Conservation (phyloP, 2,888 invertebrate species). For the Eumacrocentrus americanus region DNA sequence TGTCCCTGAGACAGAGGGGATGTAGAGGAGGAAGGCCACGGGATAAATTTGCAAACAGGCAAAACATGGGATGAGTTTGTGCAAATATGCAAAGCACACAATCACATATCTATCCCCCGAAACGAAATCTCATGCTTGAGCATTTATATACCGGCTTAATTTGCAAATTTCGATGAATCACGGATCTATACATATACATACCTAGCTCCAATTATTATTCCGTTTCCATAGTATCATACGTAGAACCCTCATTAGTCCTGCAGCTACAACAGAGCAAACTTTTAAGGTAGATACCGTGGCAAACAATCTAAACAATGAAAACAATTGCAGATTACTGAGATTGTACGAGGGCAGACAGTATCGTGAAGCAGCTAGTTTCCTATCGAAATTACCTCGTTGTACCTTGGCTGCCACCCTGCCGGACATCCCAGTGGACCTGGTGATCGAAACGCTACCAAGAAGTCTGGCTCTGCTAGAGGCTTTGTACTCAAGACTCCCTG, state of each 20-base stretch:
- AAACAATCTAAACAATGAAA: too few relatives aligned
- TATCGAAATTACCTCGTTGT: slow-evolving; percentile 79
- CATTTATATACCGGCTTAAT: slow-evolving; percentile 16
- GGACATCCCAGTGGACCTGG: slow-evolving; percentile 84
- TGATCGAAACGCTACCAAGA: slow-evolving; percentile 89
- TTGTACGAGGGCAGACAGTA: slow-evolving; percentile 88
- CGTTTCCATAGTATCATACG: too few relatives aligned
- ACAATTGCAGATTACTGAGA: slow-evolving; percentile 67
- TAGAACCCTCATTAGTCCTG: too few relatives aligned
- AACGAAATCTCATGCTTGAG: slow-evolving; percentile 15
- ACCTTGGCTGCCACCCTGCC: slow-evolving; percentile 78
- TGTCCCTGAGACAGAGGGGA: slow-evolving; percentile 3
- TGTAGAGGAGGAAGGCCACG: background rate
- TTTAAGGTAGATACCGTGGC: background rate
- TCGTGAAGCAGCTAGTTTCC: slow-evolving; percentile 86
- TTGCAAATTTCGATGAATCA: slow-evolving; percentile 5
- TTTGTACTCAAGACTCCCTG: slow-evolving; percentile 64
- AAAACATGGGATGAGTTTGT: slow-evolving; percentile 16
- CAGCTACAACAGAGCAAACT: background rate
- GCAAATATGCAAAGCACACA: slow-evolving; percentile 17
- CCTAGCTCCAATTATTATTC: slow-evolving; percentile 5
- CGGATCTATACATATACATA: background rate
- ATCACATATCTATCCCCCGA: background rate
- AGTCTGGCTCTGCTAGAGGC: slow-evolving; percentile 87
- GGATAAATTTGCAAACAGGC: slow-evolving; percentile 13